Evolutionary conservation across 2,888 invertebrate genomes (phyloP), one percentile per base, ranked within the genome.

Genomic region (Choreutis nemorana): DNA sequence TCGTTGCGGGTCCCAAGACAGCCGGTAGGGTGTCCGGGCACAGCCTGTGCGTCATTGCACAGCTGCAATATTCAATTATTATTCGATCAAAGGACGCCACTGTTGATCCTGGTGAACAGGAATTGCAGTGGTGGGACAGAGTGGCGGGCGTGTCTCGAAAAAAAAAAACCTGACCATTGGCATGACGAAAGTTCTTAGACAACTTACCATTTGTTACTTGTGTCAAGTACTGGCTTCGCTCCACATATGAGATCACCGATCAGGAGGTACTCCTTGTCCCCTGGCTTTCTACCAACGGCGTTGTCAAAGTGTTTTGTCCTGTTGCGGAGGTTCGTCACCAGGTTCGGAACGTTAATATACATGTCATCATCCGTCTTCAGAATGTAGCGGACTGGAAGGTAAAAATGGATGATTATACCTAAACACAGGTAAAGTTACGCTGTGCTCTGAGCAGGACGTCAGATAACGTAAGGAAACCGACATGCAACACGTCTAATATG

Each of bases 361-460:
- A 91, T 90, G 46, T 94, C 94, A 42, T 94, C 93, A 42, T 94
- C 93, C 3, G 90, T 88, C 73, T 94, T 94, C 60, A 94, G 81
- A 12, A 93, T 78, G 68, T 86, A 93, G 24, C 83, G 82, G 0
- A 83, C 83, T 63, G 62, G 21, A 58, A 63, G n/a, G 21, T n/a
- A 26, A 29, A 31, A 26, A 11, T 26, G 26, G 10, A 29, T 22
- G n/a, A n/a, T n/a, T n/a, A n/a, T n/a, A n/a, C n/a, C n/a, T n/a
- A n/a, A n/a, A n/a, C n/a, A n/a, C 13, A 14, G 15, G n/a, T 10
- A n/a, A 4, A 4, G 10, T n/a, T 7, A 23, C n/a, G 8, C n/a
- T 9, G 4, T 23, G 10, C 10, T 23, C 8, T 23, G 9, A 9
- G 8, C 18, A 18, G 5, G 18, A 18, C 8, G 18, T 8, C 5